Evolutionary conservation across 2,888 invertebrate species (phyloP), one percentile per base, ranked within the genome.

Genomic region (Heliconius ethilla): DNA sequence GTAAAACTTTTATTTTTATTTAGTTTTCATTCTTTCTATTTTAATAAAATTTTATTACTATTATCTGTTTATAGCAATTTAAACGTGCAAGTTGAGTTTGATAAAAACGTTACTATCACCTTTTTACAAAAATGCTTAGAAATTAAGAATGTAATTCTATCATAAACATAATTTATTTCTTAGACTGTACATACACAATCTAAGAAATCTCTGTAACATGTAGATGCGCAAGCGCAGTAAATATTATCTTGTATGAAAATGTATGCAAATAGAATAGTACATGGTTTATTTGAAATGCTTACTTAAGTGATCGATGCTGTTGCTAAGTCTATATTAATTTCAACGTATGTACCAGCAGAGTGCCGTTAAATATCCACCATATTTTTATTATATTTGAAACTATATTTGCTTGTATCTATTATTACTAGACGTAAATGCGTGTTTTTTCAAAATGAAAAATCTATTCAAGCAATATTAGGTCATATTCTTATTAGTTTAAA

Each of bases 161-260:
- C 3, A 67, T n/a, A n/a, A 51, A 51, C 51, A 51, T 51, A 22
- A 51, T 22, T 59, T 59, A n/a, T n/a, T 45, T 45, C 45, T 3
- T 45, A 13, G 45, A 45, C 13, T 10, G 11, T n/a, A 22, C 7
- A 11, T 29, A 5, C 15, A 22, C 18, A 37, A 10, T 27, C 11
- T 55, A 22, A 59, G 11, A 55, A 33, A 59, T 72, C 22, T n/a
- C 6, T 45, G 7, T 10, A 45, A 22, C 18, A 72, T 33, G 13
- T 10, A 25, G 29, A 55, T 55, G 55, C 70, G 70, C 45, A 67
- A n/a, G 67, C 67, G 67, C 67, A 40, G 59, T n/a, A 62, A 25
- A 59, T 40, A 33, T n/a, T 59, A 15, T n/a, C 62, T 74, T 40
- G 63, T 74, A 13, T 27, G 11, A 74, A 27, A 27, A 40, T 40